These are phyloP conservation scores for Drosophila kambysellisi DNA, from an alignment of 2,888 invertebrate genomes.

Conservation along the genomic window DNA sequence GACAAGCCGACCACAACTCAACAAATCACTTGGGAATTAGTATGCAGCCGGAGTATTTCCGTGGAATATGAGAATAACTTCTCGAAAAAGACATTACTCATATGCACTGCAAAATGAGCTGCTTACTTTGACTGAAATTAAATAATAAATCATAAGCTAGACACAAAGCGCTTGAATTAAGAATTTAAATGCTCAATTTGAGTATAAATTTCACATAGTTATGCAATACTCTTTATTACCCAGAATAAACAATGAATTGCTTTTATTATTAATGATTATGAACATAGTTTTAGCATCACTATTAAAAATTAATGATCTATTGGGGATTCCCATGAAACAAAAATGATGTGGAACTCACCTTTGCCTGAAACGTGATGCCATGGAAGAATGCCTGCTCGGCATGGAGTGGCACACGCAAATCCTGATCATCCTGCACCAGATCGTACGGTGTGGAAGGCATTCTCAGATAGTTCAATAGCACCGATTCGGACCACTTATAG, in stretches of 20 bases:
- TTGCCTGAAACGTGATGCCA: slow-evolving; percentile 98
- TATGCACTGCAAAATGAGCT: neutral
- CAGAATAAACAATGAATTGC: neutral
- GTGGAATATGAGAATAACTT: neutral
- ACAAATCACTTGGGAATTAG: slow-evolving; percentile 33
- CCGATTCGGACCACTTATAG: slow-evolving; percentile 85
- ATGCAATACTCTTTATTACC: neutral
- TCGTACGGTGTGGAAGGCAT: slow-evolving; percentile 96
- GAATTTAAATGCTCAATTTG: neutral
- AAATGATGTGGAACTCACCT: slow-evolving; percentile 88
- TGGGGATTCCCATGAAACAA: neutral
- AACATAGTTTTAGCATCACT: neutral
- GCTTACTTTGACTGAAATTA: neutral
- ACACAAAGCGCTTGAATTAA: neutral
- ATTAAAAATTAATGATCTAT: neutral
- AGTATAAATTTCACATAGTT: neutral
- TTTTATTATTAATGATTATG: neutral
- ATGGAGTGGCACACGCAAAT: slow-evolving; percentile 97
- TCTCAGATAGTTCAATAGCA: slow-evolving; percentile 86
- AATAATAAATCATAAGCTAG: neutral
- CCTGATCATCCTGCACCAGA: slow-evolving; percentile 98
- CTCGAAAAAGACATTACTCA: slow-evolving; percentile 14
- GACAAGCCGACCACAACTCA: slow-evolving; percentile 35
- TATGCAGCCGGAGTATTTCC: slow-evolving; percentile 36
- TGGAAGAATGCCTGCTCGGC: slow-evolving; percentile 97